Percentiles rank a stretch among this genome's conserved stretches.
Evolutionary conservation across 2,113 vertebrate species (phyloP).

Genomic region (Theropithecus gelada): DNA sequence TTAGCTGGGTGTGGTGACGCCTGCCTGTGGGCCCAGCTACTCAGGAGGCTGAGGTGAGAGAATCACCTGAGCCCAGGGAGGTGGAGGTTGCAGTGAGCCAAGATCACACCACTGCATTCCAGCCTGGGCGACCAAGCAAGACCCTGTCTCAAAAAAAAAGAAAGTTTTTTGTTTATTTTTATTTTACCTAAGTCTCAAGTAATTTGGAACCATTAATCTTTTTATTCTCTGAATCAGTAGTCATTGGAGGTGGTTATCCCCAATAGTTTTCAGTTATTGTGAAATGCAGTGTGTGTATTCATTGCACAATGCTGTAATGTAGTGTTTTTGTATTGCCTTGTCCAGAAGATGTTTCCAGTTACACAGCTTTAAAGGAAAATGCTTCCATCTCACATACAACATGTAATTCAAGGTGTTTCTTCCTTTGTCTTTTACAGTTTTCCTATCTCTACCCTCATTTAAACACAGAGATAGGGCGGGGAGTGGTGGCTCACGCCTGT

Average conservation of each 20-base stretch:
- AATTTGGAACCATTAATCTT: constrained; percentile 25
- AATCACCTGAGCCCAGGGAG: too few relatives aligned
- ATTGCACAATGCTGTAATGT: not conserved
- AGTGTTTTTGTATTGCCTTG: not conserved
- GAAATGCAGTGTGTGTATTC: not conserved
- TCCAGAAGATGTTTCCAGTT: constrained; percentile 6
- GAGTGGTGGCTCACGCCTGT: too few relatives aligned
- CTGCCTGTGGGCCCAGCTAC: too few relatives aligned
- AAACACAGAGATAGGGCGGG: not conserved
- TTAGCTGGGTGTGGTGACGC: too few relatives aligned
- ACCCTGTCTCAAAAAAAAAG: too few relatives aligned
- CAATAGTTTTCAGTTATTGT: constrained; percentile 11
- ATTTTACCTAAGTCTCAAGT: not conserved
- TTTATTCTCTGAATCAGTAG: constrained; percentile 29
- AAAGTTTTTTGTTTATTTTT: not conserved
- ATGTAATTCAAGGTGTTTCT: not conserved
- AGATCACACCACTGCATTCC: too few relatives aligned
- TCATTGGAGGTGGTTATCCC: not conserved
- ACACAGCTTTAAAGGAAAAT: constrained; percentile 8
- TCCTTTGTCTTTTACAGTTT: not conserved
- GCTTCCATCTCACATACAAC: not conserved
- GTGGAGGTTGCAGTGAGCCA: too few relatives aligned
- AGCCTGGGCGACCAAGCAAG: too few relatives aligned
- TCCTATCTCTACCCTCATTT: not conserved
- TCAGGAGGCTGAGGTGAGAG: too few relatives aligned